Evolutionary conservation across 2,113 vertebrate genomes (phyloP).

Genomic region (Elephas maximus): DNA sequence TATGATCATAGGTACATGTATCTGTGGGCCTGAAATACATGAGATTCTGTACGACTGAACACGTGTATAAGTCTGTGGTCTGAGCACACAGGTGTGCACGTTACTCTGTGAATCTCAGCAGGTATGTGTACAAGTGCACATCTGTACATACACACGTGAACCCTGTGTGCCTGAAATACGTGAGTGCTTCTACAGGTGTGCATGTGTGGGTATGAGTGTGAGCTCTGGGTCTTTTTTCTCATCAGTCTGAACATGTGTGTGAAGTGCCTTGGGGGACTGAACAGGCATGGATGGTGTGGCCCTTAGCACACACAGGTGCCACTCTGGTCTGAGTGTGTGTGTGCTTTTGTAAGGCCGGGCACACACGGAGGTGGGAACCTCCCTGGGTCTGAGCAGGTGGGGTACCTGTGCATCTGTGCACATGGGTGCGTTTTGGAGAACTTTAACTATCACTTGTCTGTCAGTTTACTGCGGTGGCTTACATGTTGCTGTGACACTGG

Average conservation of each 20-base stretch:
- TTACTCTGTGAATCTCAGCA: background rate
- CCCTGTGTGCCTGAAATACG: background rate
- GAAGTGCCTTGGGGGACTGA: background rate
- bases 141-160: background rate
- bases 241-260: background rate
- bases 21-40: background rate
- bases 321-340: accelerated
- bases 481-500: too few relatives aligned
- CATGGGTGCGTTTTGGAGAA: background rate
- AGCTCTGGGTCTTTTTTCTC: too few relatives aligned
- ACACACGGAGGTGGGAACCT: background rate
- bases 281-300: too few relatives aligned
- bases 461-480: too few relatives aligned
- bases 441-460: background rate
- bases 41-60: background rate
- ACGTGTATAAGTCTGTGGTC: background rate
- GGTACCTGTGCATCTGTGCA: background rate
- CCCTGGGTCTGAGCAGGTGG: background rate
- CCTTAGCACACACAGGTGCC: background rate
- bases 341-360: background rate
- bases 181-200: background rate
- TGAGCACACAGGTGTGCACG: background rate
- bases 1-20: background rate
- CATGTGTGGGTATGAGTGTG: background rate
- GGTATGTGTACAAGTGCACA: background rate